A percentile compares a stretch with the other conserved stretches of the same genome.
Conservation (phyloP, 2,888 invertebrate genomes). For the Brachycybe producta region DNA sequence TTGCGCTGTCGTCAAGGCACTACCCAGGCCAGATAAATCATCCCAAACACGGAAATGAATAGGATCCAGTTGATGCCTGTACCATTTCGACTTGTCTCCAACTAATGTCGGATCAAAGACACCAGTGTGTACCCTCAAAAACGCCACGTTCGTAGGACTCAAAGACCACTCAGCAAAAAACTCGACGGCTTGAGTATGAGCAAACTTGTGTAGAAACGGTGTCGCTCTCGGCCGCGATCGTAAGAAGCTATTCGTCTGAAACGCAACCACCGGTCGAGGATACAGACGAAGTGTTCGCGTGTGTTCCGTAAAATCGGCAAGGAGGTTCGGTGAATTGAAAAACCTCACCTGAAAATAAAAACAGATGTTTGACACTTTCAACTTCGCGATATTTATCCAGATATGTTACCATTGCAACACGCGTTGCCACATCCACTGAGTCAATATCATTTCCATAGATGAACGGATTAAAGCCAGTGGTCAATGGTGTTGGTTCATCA, state of each 20-base stretch:
- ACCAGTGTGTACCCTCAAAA: slow-evolving; percentile 92
- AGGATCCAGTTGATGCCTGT: slow-evolving; percentile 69
- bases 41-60: slow-evolving; percentile 89
- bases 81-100: slow-evolving; percentile 98
- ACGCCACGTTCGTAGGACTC: slow-evolving; percentile 94
- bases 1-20: slow-evolving; percentile 54
- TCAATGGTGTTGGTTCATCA: slow-evolving; percentile 20
- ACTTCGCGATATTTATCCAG: too few relatives aligned
- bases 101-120: slow-evolving; percentile 86
- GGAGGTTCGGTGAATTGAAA: slow-evolving; percentile 91
- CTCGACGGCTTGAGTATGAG: slow-evolving; percentile 95
- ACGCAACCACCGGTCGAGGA: slow-evolving; percentile 96
- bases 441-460: slow-evolving; percentile 91
- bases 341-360: slow-evolving; percentile 59
- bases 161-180: slow-evolving; percentile 97
- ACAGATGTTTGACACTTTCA: too few relatives aligned
- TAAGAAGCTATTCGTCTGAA: slow-evolving; percentile 93
- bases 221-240: slow-evolving; percentile 81
- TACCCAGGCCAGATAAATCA: slow-evolving; percentile 64
- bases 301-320: slow-evolving; percentile 96
- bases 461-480: slow-evolving; percentile 56
- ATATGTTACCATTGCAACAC: slow-evolving; percentile 95
- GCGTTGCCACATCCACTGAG: slow-evolving; percentile 92
- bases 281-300: slow-evolving; percentile 90
- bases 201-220: slow-evolving; percentile 78